A percentile compares a stretch with the other conserved stretches of the same genome.
These are phyloP conservation scores for Heliconius eleuchia DNA, from an alignment of 1,140 invertebrate genomes.

Conservation along the genomic window DNA sequence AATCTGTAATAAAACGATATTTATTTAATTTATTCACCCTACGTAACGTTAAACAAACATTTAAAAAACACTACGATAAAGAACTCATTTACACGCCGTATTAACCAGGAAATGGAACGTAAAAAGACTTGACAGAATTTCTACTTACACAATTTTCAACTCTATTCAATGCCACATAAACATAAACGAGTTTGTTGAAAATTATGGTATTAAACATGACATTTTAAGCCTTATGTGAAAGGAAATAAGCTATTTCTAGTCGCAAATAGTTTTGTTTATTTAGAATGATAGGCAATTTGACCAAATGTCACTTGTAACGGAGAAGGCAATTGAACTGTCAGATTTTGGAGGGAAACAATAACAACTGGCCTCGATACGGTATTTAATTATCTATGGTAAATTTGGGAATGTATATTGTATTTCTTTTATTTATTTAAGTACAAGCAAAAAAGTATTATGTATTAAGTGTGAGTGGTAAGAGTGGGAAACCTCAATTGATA, in stretches of 20 bases:
- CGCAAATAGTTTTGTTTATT: slow-evolving; percentile 40
- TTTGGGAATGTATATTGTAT: slow-evolving; percentile 23
- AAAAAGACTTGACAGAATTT: slow-evolving; percentile 52
- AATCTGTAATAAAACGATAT: slow-evolving; percentile 27
- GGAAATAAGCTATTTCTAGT: slow-evolving; percentile 24
- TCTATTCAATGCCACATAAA: slow-evolving; percentile 12
- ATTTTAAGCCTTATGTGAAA: slow-evolving; percentile 31
- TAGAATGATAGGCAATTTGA: slow-evolving; percentile 64
- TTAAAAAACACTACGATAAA: slow-evolving; percentile 75
- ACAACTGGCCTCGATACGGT: slow-evolving; percentile 23
- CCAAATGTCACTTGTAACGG: slow-evolving; percentile 73
- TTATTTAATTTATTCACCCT: slow-evolving; percentile 71
- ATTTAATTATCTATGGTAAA: slow-evolving; percentile 25
- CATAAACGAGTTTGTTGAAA: not conserved
- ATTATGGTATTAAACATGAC: not conserved
- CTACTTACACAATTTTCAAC: slow-evolving; percentile 26
- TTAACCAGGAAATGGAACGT: slow-evolving; percentile 73
- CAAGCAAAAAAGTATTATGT: too few species aligned
- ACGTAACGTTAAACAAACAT: slow-evolving; percentile 60
- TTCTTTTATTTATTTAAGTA: slow-evolving; percentile 10
- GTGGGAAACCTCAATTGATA: too few species aligned
- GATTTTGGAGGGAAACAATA: slow-evolving; percentile 68
- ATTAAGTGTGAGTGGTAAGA: too few species aligned
- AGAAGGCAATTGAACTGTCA: slow-evolving; percentile 72
- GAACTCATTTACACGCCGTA: slow-evolving; percentile 78